Conservation (phyloP, 2,888 invertebrate genomes). For the Sphinx pinastri region DNA sequence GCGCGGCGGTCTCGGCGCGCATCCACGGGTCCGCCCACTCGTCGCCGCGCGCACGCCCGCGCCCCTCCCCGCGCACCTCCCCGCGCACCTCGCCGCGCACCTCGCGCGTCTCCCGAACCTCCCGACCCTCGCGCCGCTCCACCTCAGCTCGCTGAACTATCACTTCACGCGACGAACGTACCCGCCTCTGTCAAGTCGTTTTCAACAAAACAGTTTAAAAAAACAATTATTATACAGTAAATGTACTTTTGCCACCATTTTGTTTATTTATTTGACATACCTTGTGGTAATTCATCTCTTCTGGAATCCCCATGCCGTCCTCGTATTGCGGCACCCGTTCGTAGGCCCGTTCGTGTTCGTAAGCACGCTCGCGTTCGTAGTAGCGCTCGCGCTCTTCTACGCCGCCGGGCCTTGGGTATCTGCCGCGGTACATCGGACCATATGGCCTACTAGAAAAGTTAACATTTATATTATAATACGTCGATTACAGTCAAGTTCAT, state of each 20-base stretch:
- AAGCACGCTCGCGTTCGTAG: slow-evolving; percentile 66
- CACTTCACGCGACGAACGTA: slow-evolving; percentile 85
- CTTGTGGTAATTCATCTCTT: slow-evolving; percentile 71
- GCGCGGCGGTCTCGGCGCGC: slow-evolving; percentile 82
- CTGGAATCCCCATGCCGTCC: slow-evolving; percentile 59
- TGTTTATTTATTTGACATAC: slow-evolving; percentile 40
- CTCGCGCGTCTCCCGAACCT: slow-evolving; percentile 75
- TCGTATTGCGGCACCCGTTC: slow-evolving; percentile 71
- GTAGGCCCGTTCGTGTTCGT: slow-evolving; percentile 66
- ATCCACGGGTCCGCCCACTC: slow-evolving; percentile 99
- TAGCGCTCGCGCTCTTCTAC: slow-evolving; percentile 69
- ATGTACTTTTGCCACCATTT: too few species aligned
- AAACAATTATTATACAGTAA: too few species aligned
- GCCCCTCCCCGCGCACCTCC: slow-evolving; percentile 85
- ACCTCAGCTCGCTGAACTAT: slow-evolving; percentile 88
- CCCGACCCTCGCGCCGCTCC: slow-evolving; percentile 55
- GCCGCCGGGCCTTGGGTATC: slow-evolving; percentile 53
- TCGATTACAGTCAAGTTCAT: not conserved
- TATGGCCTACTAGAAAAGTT: slow-evolving; percentile 44
- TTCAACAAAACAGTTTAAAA: too few species aligned
- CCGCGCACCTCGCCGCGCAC: slow-evolving; percentile 95
- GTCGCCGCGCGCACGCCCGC: slow-evolving; percentile 84
- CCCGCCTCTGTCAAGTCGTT: slow-evolving; percentile 63
- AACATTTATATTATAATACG: not conserved
- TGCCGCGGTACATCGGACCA: slow-evolving; percentile 69